Base-by-base conservation (phyloP, 2,888 invertebrate species). In the Melanophora roralis region DNA sequence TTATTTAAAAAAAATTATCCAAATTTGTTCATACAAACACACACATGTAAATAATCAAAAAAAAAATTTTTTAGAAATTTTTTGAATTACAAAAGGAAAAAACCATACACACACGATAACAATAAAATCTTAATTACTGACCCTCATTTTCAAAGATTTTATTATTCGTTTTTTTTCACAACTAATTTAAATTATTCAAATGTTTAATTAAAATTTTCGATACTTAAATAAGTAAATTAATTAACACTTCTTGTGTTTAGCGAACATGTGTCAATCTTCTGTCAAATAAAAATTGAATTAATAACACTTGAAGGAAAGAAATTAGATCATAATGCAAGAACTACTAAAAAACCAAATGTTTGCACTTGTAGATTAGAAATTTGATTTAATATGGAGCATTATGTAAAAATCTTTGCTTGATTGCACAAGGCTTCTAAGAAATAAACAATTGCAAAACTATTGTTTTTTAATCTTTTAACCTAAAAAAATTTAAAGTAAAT, bases 231-330 rank as follows among this genome's bases (percentile, higher is more conserved):
- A 60, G 14, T 60, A 60, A 71, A 60, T 60, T n/a, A n/a, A n/a
- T n/a, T 51, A 60, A 51, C 19, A n/a, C n/a, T 51, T 14, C 43
- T 49, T 59, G 6, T 62, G 32, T 19, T 43, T 43, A 72, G 19
- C 62, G 5, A 43, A 53, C 57, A 57, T 49, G 21, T 75, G 75
- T 79, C 79, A 79, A 79, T 79, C 75, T 75, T 65, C 64, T 74
- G 79, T 75, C 79, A 69, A 65, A 71, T 65, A 21, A 8, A 38
- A 38, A 55, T 27, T n/a, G 12, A 47, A 40, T 23, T 45, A 57
- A 71, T 51, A 65, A 16, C 38, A 47, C 55, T 73, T 68, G 59
- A 68, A 45, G 12, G 16, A 59, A 40, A 27, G 36, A 65, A 74
- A 67, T 64, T 59, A 34, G 40, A 16, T 51, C 69, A 69, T 57